These are phyloP conservation scores for Muraenolepis orangiensis DNA, from an alignment of 2,797 vertebrate species.

Conservation along the genomic window DNA sequence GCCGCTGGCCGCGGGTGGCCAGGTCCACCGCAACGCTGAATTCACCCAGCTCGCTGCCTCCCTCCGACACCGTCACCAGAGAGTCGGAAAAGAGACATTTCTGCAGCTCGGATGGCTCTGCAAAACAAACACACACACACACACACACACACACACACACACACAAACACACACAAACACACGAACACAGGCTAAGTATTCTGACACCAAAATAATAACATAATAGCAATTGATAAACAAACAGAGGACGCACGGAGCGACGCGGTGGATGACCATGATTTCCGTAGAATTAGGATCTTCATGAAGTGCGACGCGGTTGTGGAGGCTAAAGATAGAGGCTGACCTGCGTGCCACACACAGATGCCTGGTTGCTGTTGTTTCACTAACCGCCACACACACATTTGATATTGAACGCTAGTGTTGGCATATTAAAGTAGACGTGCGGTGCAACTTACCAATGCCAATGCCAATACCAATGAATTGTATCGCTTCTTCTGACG, in stretches of 20 bases:
- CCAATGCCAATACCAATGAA: constrained; percentile 65
- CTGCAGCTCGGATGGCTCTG: constrained; percentile 76
- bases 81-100: constrained; percentile 80
- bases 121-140: not conserved
- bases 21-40: constrained; percentile 74
- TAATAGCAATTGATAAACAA: too few relatives aligned
- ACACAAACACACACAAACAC: not conserved
- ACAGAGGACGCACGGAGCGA: too few relatives aligned
- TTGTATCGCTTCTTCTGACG: constrained; percentile 57
- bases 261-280: not conserved
- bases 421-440: not conserved
- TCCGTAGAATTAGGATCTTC: not conserved
- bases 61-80: constrained; percentile 71
- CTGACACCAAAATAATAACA: not conserved
- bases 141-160: not conserved
- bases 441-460: constrained; percentile 57
- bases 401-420: not conserved
- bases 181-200: not conserved
- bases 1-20: constrained; percentile 47
- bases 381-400: not conserved
- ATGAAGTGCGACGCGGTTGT: not conserved
- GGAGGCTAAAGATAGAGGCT: not conserved
- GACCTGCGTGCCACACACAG: constrained; percentile 35
- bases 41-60: constrained; percentile 71
- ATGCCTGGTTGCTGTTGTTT: constrained; percentile 9